Evolutionary conservation across 2,888 invertebrate species (phyloP), one percentile per base, ranked within the genome.

Genomic region (Bursaphelenchus okinawaensis): DNA sequence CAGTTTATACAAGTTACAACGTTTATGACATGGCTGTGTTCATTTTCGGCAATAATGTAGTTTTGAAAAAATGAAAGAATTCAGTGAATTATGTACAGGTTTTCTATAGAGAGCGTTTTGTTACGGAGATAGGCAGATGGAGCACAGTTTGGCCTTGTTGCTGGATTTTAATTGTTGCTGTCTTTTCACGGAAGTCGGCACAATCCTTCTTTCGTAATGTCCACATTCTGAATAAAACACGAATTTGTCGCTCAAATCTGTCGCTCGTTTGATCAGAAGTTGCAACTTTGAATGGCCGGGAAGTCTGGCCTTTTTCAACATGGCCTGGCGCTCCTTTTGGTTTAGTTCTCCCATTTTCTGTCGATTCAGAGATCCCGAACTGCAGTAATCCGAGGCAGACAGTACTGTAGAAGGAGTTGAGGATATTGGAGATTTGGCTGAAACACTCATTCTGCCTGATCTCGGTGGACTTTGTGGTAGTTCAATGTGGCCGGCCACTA

Each of bases 181-280:
- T 26, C 51, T 8, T 22, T 50, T 31, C 1, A 50, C 60, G 28
- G 22, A 52, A 9, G 52, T 27, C 23, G 62, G 70, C 20, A 63
- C 62, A 8, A 67, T 55, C 27, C 63, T 58, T n/a, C 58, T 40
- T 56, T 71, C 71, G 51, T 60, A 71, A 52, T 71, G 71, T n/a
- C 71, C 64, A 52, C 71, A 71, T 22, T 40, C 65, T 7, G 68
- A 50, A 55, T 59, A 72, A 63, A 62, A 71, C 12, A 65, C 59
- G 28, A 63, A 62, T 16, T 60, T 19, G 52, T 63, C 64, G 9
- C 50, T 54, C n/a, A 55, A 50, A 12, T 50, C 50, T 12, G 31
- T 50, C 50, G 52, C 60, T 20, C 60, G 16, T 6, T 59, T 31
- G 12, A 31, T 22, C 12, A 59, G n/a, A 2, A 29, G 50, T 19